Evolutionary conservation across 1,140 invertebrate species (phyloP).

Genomic region (Psix sp.): DNA sequence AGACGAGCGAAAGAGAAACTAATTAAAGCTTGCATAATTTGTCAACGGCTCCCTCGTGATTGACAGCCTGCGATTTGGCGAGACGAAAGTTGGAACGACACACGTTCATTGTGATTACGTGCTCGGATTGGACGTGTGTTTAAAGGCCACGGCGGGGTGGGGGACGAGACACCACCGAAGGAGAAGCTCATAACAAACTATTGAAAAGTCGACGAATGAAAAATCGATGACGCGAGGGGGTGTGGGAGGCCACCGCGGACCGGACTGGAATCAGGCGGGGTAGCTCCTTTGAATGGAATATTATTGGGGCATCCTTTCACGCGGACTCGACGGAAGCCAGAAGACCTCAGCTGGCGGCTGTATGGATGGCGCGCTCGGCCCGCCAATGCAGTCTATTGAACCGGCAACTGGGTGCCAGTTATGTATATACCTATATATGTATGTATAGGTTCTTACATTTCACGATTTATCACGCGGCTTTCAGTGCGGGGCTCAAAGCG

Average conservation of each 20-base stretch:
- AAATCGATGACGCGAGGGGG: conserved; percentile 71
- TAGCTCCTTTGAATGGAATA: conserved; percentile 75
- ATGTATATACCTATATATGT: conserved; percentile 64
- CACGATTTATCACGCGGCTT: conserved; percentile 78
- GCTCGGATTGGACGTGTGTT: conserved; percentile 29
- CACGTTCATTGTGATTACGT: conserved; percentile 21
- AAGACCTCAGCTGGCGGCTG: conserved; percentile 77
- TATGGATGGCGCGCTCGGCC: conserved; percentile 72
- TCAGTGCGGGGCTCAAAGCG: conserved; percentile 70
- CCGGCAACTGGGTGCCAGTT: conserved; percentile 59
- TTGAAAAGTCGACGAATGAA: conserved; percentile 76
- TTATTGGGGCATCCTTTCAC: conserved; percentile 79
- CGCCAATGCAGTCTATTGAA: conserved; percentile 76
- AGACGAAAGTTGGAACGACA: conserved; percentile 8
- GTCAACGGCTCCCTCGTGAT: too few species aligned
- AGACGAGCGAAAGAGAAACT: too few species aligned
- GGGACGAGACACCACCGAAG: conserved; percentile 67
- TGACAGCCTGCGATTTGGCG: too few species aligned
- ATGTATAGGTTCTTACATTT: conserved; percentile 76
- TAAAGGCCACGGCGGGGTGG: conserved; percentile 44
- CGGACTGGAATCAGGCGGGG: conserved; percentile 39
- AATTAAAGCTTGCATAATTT: too few species aligned
- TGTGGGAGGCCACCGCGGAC: conserved; percentile 30
- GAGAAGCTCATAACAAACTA: conserved; percentile 76
- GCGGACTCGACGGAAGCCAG: conserved; percentile 76